Conservation (phyloP, 2,113 vertebrate species). For the Numida meleagris region DNA sequence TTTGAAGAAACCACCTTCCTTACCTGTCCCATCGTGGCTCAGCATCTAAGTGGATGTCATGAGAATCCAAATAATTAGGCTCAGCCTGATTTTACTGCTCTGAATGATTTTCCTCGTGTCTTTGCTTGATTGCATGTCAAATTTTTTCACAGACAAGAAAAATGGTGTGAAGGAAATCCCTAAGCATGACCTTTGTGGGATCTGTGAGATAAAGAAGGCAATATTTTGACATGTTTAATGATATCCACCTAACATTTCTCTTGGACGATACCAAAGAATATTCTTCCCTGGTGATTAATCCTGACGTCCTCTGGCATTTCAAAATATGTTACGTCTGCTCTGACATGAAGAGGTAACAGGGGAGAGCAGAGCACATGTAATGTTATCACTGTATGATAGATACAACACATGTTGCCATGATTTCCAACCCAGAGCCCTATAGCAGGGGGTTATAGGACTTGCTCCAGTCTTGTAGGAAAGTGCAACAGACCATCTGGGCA, state of each 20-base stretch:
- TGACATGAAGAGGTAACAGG: neutral
- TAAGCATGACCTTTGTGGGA: neutral
- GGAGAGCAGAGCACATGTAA: neutral
- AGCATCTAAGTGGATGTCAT: neutral
- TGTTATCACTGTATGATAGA: neutral
- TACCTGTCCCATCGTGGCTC: neutral
- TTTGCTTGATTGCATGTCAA: neutral
- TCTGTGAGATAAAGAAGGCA: neutral
- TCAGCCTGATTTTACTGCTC: neutral
- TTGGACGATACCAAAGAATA: neutral
- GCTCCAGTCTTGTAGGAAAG: neutral
- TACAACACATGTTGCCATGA: rapidly evolving
- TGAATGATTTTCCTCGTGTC: neutral
- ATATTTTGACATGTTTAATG: neutral
- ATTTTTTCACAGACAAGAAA: neutral
- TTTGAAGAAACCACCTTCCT: neutral
- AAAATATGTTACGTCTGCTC: neutral
- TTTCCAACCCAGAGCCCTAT: neutral
- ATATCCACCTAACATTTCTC: neutral
- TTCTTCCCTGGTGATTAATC: neutral
- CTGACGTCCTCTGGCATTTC: neutral
- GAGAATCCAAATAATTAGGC: neutral
- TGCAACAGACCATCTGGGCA: neutral
- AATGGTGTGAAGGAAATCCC: neutral
- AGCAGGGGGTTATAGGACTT: neutral